Percentiles rank a stretch among this genome's conserved stretches.
Evolutionary conservation across 2,888 invertebrate genomes (phyloP).

Genomic region (Apamea crenata): DNA sequence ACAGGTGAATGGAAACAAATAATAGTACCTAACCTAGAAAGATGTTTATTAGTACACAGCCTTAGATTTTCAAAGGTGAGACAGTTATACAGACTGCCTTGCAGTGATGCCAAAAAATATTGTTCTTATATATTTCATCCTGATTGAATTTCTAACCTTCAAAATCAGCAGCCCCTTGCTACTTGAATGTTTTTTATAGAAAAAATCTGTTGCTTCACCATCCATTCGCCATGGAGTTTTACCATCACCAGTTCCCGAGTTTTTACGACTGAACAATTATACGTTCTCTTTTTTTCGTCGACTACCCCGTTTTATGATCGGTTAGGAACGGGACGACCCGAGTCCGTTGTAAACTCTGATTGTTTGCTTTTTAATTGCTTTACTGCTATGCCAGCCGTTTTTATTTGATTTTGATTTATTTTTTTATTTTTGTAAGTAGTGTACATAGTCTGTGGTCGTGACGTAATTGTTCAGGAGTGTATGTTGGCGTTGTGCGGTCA

Average conservation of each 20-base stretch:
- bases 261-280: constrained; percentile 79
- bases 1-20: no score
- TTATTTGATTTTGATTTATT: constrained; percentile 68
- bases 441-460: constrained; percentile 38
- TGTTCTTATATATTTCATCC: not conserved
- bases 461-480: constrained; percentile 39
- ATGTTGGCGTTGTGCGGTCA: constrained; percentile 17
- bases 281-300: constrained; percentile 67
- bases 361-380: constrained; percentile 83
- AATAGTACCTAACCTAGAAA: not conserved
- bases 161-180: constrained; percentile 12
- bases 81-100: not conserved
- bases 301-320: constrained; percentile 74
- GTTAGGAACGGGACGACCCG: constrained; percentile 69
- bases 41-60: no score
- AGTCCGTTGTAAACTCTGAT: constrained; percentile 82
- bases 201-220: constrained; percentile 47
- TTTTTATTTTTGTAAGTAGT: constrained; percentile 55
- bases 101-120: not conserved
- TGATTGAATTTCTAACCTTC: not conserved
- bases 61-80: not conserved
- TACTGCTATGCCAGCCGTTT: constrained; percentile 68
- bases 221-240: constrained; percentile 60
- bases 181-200: constrained; percentile 11
- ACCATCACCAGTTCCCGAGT: constrained; percentile 56